phyloP scores from a whole-genome alignment of 2,113 vertebrate species.

The Heterotilapia buettikoferi region DNA sequence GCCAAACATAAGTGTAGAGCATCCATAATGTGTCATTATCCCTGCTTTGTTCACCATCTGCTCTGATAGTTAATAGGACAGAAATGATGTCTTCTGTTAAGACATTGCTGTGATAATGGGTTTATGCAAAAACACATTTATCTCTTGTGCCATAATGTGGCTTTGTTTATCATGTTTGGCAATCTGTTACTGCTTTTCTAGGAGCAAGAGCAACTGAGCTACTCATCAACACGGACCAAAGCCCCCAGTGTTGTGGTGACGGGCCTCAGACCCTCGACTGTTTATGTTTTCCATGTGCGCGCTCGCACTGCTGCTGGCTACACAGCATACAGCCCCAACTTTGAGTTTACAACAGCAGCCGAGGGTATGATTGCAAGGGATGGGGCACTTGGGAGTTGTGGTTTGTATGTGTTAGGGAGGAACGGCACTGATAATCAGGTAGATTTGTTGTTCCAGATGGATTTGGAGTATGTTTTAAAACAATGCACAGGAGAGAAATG shows the following conservation, averaged over 20 bases:
- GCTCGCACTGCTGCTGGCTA: slow-evolving; percentile 87
- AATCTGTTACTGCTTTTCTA: slow-evolving; percentile 42
- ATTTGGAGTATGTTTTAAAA: neutral
- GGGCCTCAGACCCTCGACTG: slow-evolving; percentile 90
- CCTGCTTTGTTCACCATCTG: slow-evolving; percentile 9
- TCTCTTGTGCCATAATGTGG: neutral
- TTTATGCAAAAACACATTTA: neutral
- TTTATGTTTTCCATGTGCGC: slow-evolving; percentile 92
- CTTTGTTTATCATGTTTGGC: neutral
- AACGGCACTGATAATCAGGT: neutral
- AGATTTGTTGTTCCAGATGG: neutral
- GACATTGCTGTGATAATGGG: neutral
- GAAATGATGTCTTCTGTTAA: neutral
- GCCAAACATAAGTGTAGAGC: neutral
- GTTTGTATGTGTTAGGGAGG: neutral
- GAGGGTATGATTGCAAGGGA: slow-evolving; percentile 79
- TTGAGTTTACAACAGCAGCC: slow-evolving; percentile 90
- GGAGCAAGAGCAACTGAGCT: slow-evolving; percentile 95
- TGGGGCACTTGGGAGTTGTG: neutral
- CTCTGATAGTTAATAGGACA: neutral
- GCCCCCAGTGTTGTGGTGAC: slow-evolving; percentile 87
- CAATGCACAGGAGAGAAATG: neutral
- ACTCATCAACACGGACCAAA: slow-evolving; percentile 93
- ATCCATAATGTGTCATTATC: neutral
- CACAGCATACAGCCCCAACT: slow-evolving; percentile 93